Evolutionary conservation across 2,113 vertebrate species (phyloP).

Genomic region (Serinus canaria): DNA sequence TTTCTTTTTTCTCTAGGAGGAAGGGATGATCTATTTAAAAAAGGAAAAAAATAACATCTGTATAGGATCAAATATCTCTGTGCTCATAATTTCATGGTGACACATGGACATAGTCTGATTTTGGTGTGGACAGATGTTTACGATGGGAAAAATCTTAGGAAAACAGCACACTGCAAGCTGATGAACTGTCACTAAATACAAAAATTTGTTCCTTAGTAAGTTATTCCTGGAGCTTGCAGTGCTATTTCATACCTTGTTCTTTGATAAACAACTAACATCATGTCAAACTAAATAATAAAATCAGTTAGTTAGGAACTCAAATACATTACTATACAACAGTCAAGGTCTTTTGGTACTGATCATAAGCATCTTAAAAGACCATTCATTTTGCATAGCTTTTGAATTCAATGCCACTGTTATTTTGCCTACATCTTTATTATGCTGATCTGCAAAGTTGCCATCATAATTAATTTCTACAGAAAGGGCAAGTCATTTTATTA

Average conservation of each 20-base stretch:
- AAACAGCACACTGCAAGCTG: background rate
- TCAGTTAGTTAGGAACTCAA: slow-evolving; percentile 7
- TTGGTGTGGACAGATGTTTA: background rate
- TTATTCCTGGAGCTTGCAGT: background rate
- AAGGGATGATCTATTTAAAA: background rate
- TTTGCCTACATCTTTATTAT: slow-evolving; percentile 27
- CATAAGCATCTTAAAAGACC: slow-evolving; percentile 13
- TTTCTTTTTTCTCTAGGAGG: background rate
- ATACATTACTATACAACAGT: background rate
- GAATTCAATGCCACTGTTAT: slow-evolving; percentile 25
- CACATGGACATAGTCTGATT: background rate
- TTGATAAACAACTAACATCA: background rate
- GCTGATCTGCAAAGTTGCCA: background rate
- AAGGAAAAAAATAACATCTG: background rate
- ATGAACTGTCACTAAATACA: background rate
- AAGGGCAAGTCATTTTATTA: slow-evolving; percentile 38
- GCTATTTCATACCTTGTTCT: background rate
- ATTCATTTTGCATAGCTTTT: slow-evolving; percentile 32
- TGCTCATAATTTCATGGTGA: background rate
- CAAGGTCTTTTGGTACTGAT: slow-evolving; percentile 53
- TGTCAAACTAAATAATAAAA: slow-evolving; percentile 1
- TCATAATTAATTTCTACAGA: slow-evolving; percentile 52
- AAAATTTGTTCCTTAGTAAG: background rate
- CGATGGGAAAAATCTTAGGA: background rate
- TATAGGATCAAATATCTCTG: background rate